phyloP scores from a whole-genome alignment of 2,113 vertebrate species.

The Gnathonemus longibarbis region DNA sequence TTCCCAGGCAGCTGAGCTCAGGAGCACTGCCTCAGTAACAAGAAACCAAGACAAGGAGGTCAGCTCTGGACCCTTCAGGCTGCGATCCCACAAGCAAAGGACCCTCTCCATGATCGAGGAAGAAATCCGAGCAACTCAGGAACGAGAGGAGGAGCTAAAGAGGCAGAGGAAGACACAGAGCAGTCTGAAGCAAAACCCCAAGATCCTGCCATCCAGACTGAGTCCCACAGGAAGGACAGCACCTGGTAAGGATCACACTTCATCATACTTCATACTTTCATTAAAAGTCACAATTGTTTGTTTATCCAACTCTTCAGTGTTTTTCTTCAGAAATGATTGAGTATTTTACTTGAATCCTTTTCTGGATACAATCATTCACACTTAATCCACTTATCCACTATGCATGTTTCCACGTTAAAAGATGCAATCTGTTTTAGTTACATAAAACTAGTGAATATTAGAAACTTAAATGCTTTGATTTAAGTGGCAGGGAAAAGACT shows the following conservation, averaged over 20 bases:
- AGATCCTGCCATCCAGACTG: conserved; percentile 66
- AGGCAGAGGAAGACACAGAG: conserved; percentile 69
- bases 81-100: conserved; percentile 88
- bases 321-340: not conserved
- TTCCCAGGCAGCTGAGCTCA: conserved; percentile 85
- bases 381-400: not conserved
- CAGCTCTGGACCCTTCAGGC: conserved; percentile 80
- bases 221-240: conserved; percentile 71
- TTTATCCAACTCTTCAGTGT: not conserved
- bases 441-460: not conserved
- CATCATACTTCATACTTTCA: not conserved
- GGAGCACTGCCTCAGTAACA: conserved; percentile 77
- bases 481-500: not conserved
- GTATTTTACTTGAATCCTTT: not conserved
- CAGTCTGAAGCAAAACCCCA: conserved; percentile 64
- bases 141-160: conserved; percentile 93
- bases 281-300: not conserved
- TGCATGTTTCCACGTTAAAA: not conserved
- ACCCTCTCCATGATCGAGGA: conserved; percentile 98
- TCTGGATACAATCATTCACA: not conserved
- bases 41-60: conserved; percentile 74
- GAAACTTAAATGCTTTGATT: not conserved
- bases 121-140: conserved; percentile 93
- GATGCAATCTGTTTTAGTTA: not conserved
- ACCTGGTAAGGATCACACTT: conserved; percentile 65